Conservation (phyloP, 2,888 invertebrate species). For the Cabera pusaria region DNA sequence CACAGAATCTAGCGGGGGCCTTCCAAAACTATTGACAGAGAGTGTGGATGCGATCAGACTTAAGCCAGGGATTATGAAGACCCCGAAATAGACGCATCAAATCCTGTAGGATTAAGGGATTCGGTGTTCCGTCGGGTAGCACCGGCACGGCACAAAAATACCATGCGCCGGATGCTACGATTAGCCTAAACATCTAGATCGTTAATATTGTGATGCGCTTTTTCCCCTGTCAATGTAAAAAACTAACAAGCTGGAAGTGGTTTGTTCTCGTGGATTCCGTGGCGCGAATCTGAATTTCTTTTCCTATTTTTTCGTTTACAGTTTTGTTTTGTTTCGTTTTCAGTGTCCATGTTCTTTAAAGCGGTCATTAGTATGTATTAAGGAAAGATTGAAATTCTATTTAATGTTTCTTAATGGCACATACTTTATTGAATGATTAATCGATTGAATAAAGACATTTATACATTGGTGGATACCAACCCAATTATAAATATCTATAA, state of each 20-base stretch:
- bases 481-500: no score
- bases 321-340: no score
- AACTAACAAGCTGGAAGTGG: constrained; percentile 12
- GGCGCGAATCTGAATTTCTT: constrained; percentile 1
- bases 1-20: constrained; percentile 78
- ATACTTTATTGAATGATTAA: no score
- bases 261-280: no score
- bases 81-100: constrained; percentile 82
- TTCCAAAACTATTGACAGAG: constrained; percentile 83
- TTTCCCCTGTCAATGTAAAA: constrained; percentile 40
- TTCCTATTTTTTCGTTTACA: no score
- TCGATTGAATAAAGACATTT: no score
- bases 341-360: no score
- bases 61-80: constrained; percentile 81
- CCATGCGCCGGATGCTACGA: constrained; percentile 80
- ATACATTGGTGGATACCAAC: no score
- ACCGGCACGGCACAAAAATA: constrained; percentile 77
- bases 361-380: no score
- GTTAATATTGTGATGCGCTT: constrained; percentile 70
- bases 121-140: constrained; percentile 76
- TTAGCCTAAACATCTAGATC: constrained; percentile 76
- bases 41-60: constrained; percentile 82
- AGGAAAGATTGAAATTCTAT: no score
- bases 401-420: not conserved
- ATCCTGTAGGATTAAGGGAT: constrained; percentile 81